Conservation (phyloP, 2,888 invertebrate genomes). For the Chrysopilus asiliformis region DNA sequence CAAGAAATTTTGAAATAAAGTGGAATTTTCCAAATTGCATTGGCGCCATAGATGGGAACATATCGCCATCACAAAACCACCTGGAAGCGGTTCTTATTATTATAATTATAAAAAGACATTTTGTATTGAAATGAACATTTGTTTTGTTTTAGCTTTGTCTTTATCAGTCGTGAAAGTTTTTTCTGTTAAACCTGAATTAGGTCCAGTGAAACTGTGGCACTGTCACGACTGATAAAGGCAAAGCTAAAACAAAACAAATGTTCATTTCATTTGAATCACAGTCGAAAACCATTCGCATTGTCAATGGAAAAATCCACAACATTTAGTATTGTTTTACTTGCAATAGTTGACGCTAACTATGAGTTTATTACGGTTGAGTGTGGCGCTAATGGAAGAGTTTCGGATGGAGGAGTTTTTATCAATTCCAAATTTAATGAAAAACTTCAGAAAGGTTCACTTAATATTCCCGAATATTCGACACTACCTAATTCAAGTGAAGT, state of each 20-base stretch:
- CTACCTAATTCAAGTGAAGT: not conserved
- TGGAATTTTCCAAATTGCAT: not conserved
- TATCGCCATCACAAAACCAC: constrained; percentile 1
- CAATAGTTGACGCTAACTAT: not conserved
- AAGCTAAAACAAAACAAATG: no score
- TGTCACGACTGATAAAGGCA: no score
- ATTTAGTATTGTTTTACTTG: constrained; percentile 1
- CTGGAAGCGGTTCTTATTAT: not conserved
- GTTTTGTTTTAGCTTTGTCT: no score
- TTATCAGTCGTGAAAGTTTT: no score
- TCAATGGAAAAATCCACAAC: no score
- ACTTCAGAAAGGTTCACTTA: not conserved
- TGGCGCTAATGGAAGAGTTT: no score
- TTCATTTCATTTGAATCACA: no score
- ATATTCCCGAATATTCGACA: not conserved
- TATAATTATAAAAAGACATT: constrained; percentile 1
- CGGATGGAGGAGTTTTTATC: not conserved
- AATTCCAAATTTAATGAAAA: constrained; percentile 2
- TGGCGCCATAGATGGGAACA: not conserved
- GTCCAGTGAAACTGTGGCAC: no score
- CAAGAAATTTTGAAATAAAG: not conserved
- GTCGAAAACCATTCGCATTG: no score
- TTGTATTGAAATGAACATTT: no score
- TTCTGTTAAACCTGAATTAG: no score
- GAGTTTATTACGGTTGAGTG: not conserved